Evolutionary conservation across 2,888 invertebrate species (phyloP).

Genomic region (Matsumyia berberina): DNA sequence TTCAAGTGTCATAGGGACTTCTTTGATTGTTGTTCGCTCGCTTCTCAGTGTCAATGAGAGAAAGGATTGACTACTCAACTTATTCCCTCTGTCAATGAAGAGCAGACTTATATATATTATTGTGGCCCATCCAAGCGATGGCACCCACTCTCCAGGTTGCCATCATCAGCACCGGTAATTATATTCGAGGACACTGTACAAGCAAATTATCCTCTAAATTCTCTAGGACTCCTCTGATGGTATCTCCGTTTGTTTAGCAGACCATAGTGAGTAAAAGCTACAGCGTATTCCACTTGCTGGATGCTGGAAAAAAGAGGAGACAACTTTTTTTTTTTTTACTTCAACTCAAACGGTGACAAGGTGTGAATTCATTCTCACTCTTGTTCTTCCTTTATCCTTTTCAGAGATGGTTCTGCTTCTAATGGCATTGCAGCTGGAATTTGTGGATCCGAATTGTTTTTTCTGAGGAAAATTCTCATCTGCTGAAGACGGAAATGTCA

Average conservation of each 20-base stretch:
- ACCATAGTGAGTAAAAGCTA: constrained; percentile 33
- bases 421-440: constrained; percentile 26
- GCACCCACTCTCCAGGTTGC: constrained; percentile 23
- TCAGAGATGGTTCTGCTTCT: background rate
- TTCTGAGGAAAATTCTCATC: constrained; percentile 21
- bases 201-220: constrained; percentile 40
- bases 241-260: constrained; percentile 39
- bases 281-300: background rate
- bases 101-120: background rate
- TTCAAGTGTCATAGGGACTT: constrained; percentile 40
- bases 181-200: constrained; percentile 42
- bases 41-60: constrained; percentile 2
- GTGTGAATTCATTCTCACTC: constrained; percentile 34
- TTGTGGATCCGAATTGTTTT: constrained; percentile 33
- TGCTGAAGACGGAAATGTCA: background rate
- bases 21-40: constrained; percentile 30
- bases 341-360: constrained; percentile 32
- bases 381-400: constrained; percentile 19
- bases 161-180: constrained; percentile 55
- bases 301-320: background rate
- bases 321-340: too few species aligned
- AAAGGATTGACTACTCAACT: constrained; percentile 23
- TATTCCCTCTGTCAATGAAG: background rate
- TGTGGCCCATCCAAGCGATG: too few species aligned
- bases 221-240: constrained; percentile 24